Conservation (phyloP, 2,797 vertebrate genomes). For the Philypnodon macrostomus region DNA sequence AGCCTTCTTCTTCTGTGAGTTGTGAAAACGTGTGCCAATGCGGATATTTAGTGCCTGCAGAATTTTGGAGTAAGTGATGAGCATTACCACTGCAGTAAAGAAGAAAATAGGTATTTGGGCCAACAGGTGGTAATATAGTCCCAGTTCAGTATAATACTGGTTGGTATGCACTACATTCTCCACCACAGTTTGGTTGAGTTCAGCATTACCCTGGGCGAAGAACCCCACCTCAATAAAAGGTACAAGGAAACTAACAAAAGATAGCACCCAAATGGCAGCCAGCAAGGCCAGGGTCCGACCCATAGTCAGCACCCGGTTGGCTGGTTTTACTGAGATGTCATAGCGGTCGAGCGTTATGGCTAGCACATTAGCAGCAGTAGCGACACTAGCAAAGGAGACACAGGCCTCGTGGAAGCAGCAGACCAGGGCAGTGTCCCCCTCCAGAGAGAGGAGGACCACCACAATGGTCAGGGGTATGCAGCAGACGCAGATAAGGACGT, state of each 20-base stretch:
- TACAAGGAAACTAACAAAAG: constrained; percentile 92
- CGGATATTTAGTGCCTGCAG: constrained; percentile 97
- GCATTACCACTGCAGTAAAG: constrained; percentile 94
- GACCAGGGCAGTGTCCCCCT: constrained; percentile 89
- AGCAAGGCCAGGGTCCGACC: constrained; percentile 90
- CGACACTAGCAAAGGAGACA: constrained; percentile 94
- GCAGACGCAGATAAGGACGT: constrained; percentile 94
- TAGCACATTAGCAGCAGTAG: constrained; percentile 95
- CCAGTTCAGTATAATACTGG: constrained; percentile 91
- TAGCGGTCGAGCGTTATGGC: constrained; percentile 97
- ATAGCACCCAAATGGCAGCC: constrained; percentile 92
- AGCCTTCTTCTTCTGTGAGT: constrained; percentile 93
- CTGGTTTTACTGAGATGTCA: constrained; percentile 97
- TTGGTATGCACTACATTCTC: constrained; percentile 83
- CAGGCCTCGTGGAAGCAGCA: constrained; percentile 99
- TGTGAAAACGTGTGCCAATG: constrained; percentile 94
- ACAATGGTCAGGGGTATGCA: constrained; percentile 97
- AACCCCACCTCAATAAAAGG: constrained; percentile 98
- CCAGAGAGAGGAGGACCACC: constrained; percentile 90
- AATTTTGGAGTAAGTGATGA: constrained; percentile 97
- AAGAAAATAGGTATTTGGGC: constrained; percentile 98
- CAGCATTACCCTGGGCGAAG: constrained; percentile 82
- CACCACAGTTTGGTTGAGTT: constrained; percentile 87
- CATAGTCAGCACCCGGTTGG: constrained; percentile 96
- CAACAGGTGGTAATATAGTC: constrained; percentile 95